These are phyloP conservation scores for Anoncus sp. DNA, from an alignment of 2,888 invertebrate genomes.

Conservation along the genomic window DNA sequence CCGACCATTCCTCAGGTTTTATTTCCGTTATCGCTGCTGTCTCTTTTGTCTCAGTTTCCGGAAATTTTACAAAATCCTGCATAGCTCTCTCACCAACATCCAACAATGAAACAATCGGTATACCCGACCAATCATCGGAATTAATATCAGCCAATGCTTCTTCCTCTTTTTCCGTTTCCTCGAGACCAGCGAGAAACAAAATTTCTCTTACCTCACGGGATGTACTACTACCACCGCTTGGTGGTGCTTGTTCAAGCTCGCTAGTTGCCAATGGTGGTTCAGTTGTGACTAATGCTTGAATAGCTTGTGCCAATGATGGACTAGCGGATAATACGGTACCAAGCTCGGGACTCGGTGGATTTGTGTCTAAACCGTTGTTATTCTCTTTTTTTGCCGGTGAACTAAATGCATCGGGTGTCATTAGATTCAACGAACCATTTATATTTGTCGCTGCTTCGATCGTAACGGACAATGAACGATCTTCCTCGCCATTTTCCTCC, in stretches of 20 bases:
- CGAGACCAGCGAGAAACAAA: constrained; percentile 87
- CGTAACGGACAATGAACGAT: constrained; percentile 78
- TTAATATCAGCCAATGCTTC: constrained; percentile 73
- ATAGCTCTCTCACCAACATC: constrained; percentile 71
- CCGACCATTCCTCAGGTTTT: constrained; percentile 35
- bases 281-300: constrained; percentile 75
- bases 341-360: constrained; percentile 77
- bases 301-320: constrained; percentile 78
- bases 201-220: constrained; percentile 96
- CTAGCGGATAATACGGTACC: constrained; percentile 76
- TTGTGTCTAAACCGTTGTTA: constrained; percentile 79
- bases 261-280: constrained; percentile 77
- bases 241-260: constrained; percentile 81
- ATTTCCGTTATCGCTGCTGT: constrained; percentile 21
- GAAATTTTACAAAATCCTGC: constrained; percentile 56
- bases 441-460: constrained; percentile 77
- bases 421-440: constrained; percentile 87
- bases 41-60: constrained; percentile 48
- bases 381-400: constrained; percentile 85
- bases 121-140: constrained; percentile 82
- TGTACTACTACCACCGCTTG: constrained; percentile 95
- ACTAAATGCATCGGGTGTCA: constrained; percentile 95
- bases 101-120: constrained; percentile 80
- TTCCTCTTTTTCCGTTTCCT: constrained; percentile 74
- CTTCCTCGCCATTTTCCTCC: constrained; percentile 76